Percentiles rank a stretch among this genome's conserved stretches.
These are phyloP conservation scores for Mesoclemmys tuberculata DNA, from an alignment of 2,113 vertebrate genomes.

Conservation along the genomic window DNA sequence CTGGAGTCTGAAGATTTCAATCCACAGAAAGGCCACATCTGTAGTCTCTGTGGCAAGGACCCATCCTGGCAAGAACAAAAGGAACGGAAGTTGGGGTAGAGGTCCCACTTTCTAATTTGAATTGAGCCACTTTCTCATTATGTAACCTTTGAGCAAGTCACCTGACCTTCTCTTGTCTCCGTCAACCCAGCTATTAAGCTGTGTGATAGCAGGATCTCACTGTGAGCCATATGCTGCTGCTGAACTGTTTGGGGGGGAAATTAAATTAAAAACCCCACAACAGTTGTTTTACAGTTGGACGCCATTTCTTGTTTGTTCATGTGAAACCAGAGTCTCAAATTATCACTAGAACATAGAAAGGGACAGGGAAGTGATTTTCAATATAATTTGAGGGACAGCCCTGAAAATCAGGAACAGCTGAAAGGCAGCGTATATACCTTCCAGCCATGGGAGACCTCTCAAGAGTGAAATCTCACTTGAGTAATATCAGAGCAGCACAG, in stretches of 20 bases:
- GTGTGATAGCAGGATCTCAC: conserved; percentile 17
- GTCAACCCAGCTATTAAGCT: not conserved
- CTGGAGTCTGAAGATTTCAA: not conserved
- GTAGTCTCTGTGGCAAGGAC: conserved; percentile 7
- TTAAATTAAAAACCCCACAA: conserved; percentile 25
- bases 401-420: not conserved
- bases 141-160: not conserved
- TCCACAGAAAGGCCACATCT: not conserved
- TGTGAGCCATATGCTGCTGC: conserved; percentile 14
- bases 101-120: not conserved
- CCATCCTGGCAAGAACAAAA: conserved; percentile 1
- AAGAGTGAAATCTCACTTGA: not conserved
- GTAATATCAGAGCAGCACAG: not conserved
- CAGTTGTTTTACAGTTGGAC: conserved; percentile 15
- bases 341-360: not conserved
- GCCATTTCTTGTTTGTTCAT: conserved; percentile 30
- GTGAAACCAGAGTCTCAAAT: not conserved
- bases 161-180: rapidly evolving
- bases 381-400: not conserved
- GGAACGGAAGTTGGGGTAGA: not conserved
- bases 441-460: not conserved
- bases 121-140: not conserved
- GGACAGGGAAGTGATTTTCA: not conserved
- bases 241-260: conserved; percentile 22
- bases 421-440: not conserved